Percentiles rank a stretch among this genome's conserved stretches.
These are phyloP conservation scores for Teleogryllus oceanicus DNA, from an alignment of 2,888 invertebrate species.

Conservation along the genomic window DNA sequence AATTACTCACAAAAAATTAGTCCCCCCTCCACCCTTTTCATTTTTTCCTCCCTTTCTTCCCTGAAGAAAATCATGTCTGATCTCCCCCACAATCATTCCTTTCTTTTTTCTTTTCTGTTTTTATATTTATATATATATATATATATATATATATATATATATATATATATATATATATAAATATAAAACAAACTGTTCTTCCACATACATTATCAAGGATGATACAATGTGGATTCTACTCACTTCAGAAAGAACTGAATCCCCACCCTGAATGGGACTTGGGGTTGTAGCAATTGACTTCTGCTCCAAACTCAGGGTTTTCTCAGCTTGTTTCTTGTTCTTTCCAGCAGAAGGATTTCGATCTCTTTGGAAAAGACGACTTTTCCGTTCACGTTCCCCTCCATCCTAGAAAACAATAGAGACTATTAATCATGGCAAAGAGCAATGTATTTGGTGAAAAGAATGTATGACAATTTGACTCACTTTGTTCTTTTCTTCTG, in stretches of 20 bases:
- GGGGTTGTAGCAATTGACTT: constrained; percentile 30
- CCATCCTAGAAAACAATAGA: constrained; percentile 44
- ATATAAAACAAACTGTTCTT: no score
- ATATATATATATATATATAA: no score
- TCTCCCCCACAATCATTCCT: no score
- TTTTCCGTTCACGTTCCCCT: constrained; percentile 50
- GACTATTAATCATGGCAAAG: not conserved
- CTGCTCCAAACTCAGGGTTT: constrained; percentile 34
- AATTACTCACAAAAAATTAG: no score
- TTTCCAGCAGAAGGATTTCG: constrained; percentile 50
- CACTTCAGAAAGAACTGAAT: constrained; percentile 33
- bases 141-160: no score
- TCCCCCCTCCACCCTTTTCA: no score
- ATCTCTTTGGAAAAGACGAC: constrained; percentile 60
- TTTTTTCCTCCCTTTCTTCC: no score
- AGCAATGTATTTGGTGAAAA: not conserved
- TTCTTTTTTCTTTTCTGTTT: no score
- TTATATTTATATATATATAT: no score
- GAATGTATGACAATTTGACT: not conserved
- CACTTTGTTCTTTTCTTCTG: constrained; percentile 40
- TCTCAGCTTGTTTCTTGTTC: constrained; percentile 57
- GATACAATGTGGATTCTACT: not conserved
- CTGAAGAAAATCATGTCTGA: no score
- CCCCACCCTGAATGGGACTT: constrained; percentile 29
- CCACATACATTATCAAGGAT: no score